phyloP scores from a whole-genome alignment of 2,888 invertebrate species.

The Thelaira solivaga region DNA sequence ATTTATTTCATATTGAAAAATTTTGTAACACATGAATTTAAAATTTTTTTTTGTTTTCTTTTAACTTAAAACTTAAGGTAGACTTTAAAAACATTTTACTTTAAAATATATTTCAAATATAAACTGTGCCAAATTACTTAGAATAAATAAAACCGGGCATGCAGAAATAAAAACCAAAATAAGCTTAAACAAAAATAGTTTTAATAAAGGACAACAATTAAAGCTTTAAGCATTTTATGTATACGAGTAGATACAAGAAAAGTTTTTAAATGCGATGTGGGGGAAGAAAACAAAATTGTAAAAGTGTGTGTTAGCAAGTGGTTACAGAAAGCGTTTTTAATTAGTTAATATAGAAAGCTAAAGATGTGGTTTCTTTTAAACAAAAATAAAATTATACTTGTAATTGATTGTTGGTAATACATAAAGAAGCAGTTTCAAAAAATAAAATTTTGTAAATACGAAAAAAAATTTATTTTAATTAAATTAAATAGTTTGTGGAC shows the following conservation, averaged over 20 bases:
- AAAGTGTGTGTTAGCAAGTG: conserved; percentile 13
- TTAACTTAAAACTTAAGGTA: conserved; percentile 35
- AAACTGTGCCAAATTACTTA: conserved; percentile 32
- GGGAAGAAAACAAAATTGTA: not conserved
- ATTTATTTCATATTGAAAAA: conserved; percentile 16
- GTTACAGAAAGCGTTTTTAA: conserved; percentile 4
- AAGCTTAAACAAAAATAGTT: conserved; percentile 55
- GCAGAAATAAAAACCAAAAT: conserved; percentile 35
- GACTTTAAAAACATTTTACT: not conserved
- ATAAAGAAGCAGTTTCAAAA: conserved; percentile 30
- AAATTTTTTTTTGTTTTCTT: not conserved
- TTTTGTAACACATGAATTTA: too few species aligned
- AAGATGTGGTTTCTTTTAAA: too few species aligned
- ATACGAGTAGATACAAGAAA: not conserved
- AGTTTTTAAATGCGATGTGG: not conserved
- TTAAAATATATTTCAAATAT: not conserved
- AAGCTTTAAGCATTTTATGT: conserved; percentile 8
- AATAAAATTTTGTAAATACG: not conserved
- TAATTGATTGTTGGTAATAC: not conserved
- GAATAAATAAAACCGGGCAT: conserved; percentile 38
- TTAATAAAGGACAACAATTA: conserved; percentile 60
- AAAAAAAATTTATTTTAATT: not conserved
- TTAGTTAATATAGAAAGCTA: not conserved
- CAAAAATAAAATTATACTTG: too few species aligned
- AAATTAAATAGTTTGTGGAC: not conserved